Evolutionary conservation across 2,888 invertebrate species (phyloP), one percentile per base, ranked within the genome.

Genomic region (Arrhopalites spinosus): DNA sequence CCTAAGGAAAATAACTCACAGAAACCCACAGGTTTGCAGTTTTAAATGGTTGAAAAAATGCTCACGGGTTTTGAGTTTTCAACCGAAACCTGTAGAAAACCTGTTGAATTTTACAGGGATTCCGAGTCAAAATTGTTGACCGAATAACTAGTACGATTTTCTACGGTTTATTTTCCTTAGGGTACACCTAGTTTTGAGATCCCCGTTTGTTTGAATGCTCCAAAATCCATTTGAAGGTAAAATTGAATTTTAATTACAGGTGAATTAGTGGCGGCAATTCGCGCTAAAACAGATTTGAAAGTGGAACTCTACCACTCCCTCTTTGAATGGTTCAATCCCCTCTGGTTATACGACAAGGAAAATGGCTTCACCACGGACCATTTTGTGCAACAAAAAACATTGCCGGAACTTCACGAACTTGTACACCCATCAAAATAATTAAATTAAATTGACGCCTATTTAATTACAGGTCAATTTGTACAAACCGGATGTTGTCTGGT

Each of bases 301-400:
- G 95, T 94, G 84, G 95, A 95, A 0, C 86, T 94, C 1, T 95
- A 95, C 84, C 93, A 95, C 84, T 95, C 94, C 0, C 85, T 95
- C 7, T 94, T 89, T 83, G 95, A 95, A 85, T 95, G 95, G 95
- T 95, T 88, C 84, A 92, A 95, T 85, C 94, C 94, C 0, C 86
- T 94, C 67, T 95, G 93, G 85, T 81, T 90, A 17, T 85, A 89
- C 43, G 95, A 95, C 84, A 92, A 91, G 84, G 82, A 85, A 1
- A 88, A 88, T 53, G 87, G 90, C 53, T 93, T 91, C 82, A 86
- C 87, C 5, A 89, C 90, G 1, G 88, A 89, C 43, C 86, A 88
- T 59, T 96, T 91, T 85, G 91, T 92, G 0, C 85, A 88, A 7
- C 86, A 88, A 1, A 94, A 95, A 86, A 87, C 91, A 20, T 86